Percentiles rank a stretch among this genome's conserved stretches.
These are phyloP conservation scores for Ceratina australensis DNA, from an alignment of 1,140 invertebrate genomes.

Conservation along the genomic window DNA sequence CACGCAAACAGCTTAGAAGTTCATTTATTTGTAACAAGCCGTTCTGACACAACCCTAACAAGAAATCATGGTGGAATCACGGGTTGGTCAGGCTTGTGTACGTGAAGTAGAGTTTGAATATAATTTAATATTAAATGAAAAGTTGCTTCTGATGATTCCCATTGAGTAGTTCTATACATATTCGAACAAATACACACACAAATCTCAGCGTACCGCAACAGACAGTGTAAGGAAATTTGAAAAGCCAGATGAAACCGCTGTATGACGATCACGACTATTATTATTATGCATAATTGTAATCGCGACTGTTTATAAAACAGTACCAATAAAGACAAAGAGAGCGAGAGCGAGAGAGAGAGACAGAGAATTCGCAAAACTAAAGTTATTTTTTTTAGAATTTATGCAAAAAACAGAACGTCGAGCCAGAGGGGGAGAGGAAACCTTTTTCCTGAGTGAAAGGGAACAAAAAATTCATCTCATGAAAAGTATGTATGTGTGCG, in stretches of 20 bases:
- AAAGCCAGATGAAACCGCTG: background rate
- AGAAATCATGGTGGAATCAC: no score
- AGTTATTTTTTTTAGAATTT: constrained; percentile 52
- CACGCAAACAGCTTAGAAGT: no score
- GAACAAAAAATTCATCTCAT: constrained; percentile 50
- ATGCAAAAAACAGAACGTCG: background rate
- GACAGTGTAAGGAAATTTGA: background rate
- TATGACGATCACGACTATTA: background rate
- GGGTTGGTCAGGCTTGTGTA: background rate
- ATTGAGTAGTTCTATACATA: background rate
- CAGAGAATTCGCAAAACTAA: constrained; percentile 11
- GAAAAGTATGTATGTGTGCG: constrained; percentile 36
- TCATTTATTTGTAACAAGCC: no score
- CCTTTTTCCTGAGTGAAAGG: constrained; percentile 22
- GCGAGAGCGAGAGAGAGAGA: constrained; percentile 9
- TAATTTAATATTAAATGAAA: no score
- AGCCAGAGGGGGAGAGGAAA: constrained; percentile 10
- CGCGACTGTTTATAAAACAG: background rate
- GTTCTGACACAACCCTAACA: no score
- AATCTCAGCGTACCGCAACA: constrained; percentile 19
- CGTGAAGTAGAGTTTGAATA: background rate
- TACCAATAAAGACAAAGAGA: constrained; percentile 20
- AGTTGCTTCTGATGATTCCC: no score
- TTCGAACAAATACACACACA: background rate
- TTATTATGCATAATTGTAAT: constrained; percentile 46